phyloP scores from a whole-genome alignment of 2,113 vertebrate genomes.

The Lophius piscatorius region DNA sequence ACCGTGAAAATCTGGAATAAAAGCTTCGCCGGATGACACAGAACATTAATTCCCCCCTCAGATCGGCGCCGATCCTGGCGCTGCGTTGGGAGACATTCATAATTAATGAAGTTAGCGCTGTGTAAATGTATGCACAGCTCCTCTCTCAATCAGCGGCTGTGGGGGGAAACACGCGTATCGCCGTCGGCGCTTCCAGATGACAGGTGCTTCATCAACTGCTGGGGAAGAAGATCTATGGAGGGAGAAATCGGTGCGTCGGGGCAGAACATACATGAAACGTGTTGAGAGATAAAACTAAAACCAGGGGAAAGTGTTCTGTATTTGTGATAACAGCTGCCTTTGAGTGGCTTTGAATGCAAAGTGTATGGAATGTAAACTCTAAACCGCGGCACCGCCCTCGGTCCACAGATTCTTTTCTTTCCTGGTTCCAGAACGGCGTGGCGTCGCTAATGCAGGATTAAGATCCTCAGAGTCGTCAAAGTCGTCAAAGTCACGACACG shows the following conservation, averaged over 20 bases:
- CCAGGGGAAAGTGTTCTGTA: no score
- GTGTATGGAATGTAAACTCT: no score
- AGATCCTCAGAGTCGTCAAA: no score
- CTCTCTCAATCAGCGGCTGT: conserved; percentile 1
- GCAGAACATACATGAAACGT: not conserved
- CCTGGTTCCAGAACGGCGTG: no score
- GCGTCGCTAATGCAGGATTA: no score
- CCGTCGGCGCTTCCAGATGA: not conserved
- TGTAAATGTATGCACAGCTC: not conserved
- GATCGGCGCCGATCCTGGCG: not conserved
- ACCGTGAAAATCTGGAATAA: not conserved
- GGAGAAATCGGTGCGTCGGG: not conserved
- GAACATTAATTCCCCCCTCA: conserved; percentile 3
- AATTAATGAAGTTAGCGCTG: conserved; percentile 6
- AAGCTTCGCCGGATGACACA: not conserved
- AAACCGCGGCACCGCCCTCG: no score
- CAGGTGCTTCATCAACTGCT: not conserved
- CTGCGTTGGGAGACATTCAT: not conserved
- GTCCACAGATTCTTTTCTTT: no score
- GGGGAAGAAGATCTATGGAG: not conserved
- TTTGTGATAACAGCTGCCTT: no score
- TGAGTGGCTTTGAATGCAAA: no score
- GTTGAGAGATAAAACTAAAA: not conserved
- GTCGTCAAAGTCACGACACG: no score
- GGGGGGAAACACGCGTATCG: not conserved